These are phyloP conservation scores for Brevipalpus yothersi DNA, from an alignment of 1,140 invertebrate species.

Conservation along the genomic window DNA sequence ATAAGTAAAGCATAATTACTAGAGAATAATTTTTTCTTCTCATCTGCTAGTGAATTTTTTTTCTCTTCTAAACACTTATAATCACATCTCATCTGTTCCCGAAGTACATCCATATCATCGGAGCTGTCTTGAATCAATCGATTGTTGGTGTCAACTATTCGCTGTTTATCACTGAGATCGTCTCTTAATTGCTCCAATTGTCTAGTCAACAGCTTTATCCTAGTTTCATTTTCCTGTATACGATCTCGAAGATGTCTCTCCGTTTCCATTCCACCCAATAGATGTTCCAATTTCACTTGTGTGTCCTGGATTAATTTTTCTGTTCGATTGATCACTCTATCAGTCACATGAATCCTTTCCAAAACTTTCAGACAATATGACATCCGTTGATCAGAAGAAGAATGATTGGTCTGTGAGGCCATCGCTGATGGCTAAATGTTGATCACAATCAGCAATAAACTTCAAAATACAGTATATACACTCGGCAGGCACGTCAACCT, in stretches of 20 bases:
- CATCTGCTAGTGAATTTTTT: conserved; percentile 23
- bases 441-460: background rate
- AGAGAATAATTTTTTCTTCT: background rate
- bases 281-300: conserved; percentile 25
- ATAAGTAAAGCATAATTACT: background rate
- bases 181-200: conserved; percentile 12
- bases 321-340: conserved; percentile 31
- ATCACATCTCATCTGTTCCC: conserved; percentile 23
- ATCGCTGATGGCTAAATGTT: too few species aligned
- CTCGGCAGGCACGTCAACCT: too few species aligned
- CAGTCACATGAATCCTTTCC: conserved; percentile 28
- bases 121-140: conserved; percentile 30
- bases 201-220: conserved; percentile 16
- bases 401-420: background rate
- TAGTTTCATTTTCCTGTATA: conserved; percentile 11
- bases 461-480: too few species aligned
- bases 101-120: conserved; percentile 28
- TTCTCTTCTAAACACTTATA: background rate
- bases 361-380: conserved; percentile 10
- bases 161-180: conserved; percentile 5
- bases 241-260: conserved; percentile 14
- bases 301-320: conserved; percentile 26
- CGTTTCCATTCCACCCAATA: conserved; percentile 11
- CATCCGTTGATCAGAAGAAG: background rate
- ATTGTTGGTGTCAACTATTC: conserved; percentile 12